phyloP scores from a whole-genome alignment of 1,140 invertebrate species.

The Drosophila fuyamai region DNA sequence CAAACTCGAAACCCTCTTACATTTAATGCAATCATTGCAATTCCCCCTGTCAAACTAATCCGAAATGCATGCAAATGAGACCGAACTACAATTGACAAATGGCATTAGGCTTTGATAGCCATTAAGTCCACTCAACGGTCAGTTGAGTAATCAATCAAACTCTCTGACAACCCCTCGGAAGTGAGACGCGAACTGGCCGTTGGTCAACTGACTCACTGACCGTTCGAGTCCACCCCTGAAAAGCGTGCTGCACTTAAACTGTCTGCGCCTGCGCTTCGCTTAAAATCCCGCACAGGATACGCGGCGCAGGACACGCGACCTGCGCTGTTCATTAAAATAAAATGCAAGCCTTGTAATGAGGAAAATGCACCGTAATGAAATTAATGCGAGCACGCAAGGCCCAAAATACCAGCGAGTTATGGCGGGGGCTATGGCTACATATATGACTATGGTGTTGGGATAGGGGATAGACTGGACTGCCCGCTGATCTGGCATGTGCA shows the following conservation, averaged over 20 bases:
- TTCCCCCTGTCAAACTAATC: slow-evolving; percentile 41
- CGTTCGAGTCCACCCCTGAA: slow-evolving; percentile 42
- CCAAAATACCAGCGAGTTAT: slow-evolving; percentile 4
- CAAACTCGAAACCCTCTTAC: not conserved
- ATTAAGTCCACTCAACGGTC: slow-evolving; percentile 78
- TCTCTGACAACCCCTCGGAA: slow-evolving; percentile 40
- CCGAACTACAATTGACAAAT: slow-evolving; percentile 58
- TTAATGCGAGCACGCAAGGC: slow-evolving; percentile 72
- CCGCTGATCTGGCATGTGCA: slow-evolving; percentile 71
- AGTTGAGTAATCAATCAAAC: slow-evolving; percentile 79
- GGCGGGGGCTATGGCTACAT: not conserved
- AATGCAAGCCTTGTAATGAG: slow-evolving; percentile 71
- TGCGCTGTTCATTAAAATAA: slow-evolving; percentile 71
- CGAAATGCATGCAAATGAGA: slow-evolving; percentile 50
- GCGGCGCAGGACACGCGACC: slow-evolving; percentile 32
- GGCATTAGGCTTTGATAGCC: slow-evolving; percentile 66
- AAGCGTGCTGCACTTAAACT: slow-evolving; percentile 69
- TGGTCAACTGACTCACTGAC: slow-evolving; percentile 56
- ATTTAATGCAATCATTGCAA: slow-evolving; percentile 19
- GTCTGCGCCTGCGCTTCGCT: slow-evolving; percentile 73
- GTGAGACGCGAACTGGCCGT: slow-evolving; percentile 32
- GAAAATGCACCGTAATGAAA: slow-evolving; percentile 77
- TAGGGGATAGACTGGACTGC: slow-evolving; percentile 63
- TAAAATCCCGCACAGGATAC: slow-evolving; percentile 55
- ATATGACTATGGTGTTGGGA: not conserved